Evolutionary conservation across 2,797 vertebrate species (phyloP).

Genomic region (Iguana delicatissima): DNA sequence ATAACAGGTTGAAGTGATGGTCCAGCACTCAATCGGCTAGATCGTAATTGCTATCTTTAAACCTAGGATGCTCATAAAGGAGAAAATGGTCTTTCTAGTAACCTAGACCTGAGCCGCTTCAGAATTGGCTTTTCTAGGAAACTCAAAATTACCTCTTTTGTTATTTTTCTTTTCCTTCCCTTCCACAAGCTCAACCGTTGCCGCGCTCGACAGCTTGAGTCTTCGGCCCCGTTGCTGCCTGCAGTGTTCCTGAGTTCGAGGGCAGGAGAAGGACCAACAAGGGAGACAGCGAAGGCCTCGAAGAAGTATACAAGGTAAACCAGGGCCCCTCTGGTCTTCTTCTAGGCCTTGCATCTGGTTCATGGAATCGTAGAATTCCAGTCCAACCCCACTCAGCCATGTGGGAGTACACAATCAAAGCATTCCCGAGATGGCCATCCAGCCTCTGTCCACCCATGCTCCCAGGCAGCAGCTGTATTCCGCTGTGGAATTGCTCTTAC

Average conservation of each 20-base stretch:
- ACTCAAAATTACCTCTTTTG: fast-evolving
- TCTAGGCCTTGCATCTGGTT: neutral
- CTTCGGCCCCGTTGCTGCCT: conserved; percentile 68
- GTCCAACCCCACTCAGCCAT: no score
- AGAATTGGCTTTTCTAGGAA: neutral
- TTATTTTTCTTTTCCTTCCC: fast-evolving
- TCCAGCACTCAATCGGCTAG: no score
- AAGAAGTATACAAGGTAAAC: conserved; percentile 69
- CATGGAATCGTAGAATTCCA: no score
- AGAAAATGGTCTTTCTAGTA: neutral
- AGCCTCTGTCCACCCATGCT: no score
- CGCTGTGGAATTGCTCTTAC: no score
- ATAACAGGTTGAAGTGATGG: no score
- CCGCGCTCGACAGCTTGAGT: conserved; percentile 64
- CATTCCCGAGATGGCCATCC: no score
- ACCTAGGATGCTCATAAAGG: no score
- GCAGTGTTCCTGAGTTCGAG: conserved; percentile 75
- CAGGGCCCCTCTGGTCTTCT: neutral
- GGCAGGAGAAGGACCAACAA: conserved; percentile 36
- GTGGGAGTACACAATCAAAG: no score
- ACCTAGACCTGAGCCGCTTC: no score
- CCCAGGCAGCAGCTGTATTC: no score
- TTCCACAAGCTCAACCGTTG: conserved; percentile 53
- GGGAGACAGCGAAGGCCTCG: conserved; percentile 37
- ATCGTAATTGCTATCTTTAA: no score